A percentile compares a stretch with the other conserved stretches of the same genome.
These are phyloP conservation scores for Tyrophagus putrescentiae DNA, from an alignment of 1,140 invertebrate species.

Conservation along the genomic window DNA sequence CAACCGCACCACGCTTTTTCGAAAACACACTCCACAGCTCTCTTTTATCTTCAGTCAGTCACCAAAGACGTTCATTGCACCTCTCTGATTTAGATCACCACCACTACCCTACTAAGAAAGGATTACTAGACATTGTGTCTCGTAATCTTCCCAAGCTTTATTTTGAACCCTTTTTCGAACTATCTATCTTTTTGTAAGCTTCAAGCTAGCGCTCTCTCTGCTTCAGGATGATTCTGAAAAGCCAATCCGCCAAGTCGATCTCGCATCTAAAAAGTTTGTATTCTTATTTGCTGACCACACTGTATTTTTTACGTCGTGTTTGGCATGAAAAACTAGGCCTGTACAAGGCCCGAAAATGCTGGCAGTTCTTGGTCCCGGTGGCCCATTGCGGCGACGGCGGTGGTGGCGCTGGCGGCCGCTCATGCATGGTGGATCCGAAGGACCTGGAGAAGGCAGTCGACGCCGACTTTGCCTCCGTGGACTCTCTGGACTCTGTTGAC, in stretches of 20 bases:
- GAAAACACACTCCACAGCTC: no score
- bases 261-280: slow-evolving; percentile 6
- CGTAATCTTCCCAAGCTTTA: not conserved
- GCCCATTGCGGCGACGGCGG: not conserved
- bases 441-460: not conserved
- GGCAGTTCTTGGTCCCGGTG: not conserved
- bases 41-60: no score
- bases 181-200: not conserved
- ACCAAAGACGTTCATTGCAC: no score
- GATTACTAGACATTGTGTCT: not conserved
- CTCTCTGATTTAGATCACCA: no score
- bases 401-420: not conserved
- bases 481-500: not conserved
- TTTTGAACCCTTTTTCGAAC: not conserved
- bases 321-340: not conserved
- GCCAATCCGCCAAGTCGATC: not conserved
- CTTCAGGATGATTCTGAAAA: slow-evolving; percentile 1
- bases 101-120: no score
- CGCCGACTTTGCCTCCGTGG: not conserved
- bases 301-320: not conserved
- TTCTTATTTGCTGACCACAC: not conserved
- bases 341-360: not conserved
- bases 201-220: not conserved
- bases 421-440: not conserved
- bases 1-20: no score